Evolutionary conservation across 2,797 vertebrate species (phyloP).

Genomic region (Sebastes reedi): DNA sequence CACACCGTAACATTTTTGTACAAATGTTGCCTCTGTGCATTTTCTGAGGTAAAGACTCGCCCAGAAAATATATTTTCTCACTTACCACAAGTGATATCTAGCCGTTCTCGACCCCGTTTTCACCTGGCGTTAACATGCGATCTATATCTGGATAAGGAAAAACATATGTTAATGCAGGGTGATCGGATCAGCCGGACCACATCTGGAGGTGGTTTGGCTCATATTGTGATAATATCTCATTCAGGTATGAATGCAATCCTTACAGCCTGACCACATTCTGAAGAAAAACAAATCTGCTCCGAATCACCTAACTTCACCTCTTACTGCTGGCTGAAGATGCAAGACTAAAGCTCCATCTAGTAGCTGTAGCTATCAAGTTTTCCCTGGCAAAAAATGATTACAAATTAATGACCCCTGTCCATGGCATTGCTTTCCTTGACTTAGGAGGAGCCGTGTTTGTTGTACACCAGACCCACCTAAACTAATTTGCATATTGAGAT

Average conservation of each 20-base stretch:
- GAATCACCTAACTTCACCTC: not conserved
- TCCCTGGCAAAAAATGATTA: not conserved
- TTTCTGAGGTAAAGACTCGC: not conserved
- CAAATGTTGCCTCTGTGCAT: not conserved
- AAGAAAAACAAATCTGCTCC: not conserved
- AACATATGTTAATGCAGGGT: not conserved
- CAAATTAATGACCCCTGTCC: not conserved
- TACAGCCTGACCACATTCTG: not conserved
- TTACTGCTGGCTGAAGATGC: not conserved
- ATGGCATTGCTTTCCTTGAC: not conserved
- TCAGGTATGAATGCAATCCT: not conserved
- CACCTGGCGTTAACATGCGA: not conserved
- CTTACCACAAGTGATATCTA: not conserved
- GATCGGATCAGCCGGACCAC: not conserved
- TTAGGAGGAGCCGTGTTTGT: not conserved
- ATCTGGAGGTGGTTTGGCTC: not conserved
- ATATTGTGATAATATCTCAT: not conserved
- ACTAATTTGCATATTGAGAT: not conserved
- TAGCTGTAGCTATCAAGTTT: not conserved
- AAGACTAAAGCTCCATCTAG: not conserved
- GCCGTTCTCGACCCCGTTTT: not conserved
- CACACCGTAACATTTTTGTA: not conserved
- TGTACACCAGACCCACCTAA: not conserved
- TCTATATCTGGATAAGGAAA: not conserved
- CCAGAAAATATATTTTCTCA: not conserved